These are phyloP conservation scores for Notodonta ziczac DNA, from an alignment of 2,888 invertebrate genomes.

Conservation along the genomic window DNA sequence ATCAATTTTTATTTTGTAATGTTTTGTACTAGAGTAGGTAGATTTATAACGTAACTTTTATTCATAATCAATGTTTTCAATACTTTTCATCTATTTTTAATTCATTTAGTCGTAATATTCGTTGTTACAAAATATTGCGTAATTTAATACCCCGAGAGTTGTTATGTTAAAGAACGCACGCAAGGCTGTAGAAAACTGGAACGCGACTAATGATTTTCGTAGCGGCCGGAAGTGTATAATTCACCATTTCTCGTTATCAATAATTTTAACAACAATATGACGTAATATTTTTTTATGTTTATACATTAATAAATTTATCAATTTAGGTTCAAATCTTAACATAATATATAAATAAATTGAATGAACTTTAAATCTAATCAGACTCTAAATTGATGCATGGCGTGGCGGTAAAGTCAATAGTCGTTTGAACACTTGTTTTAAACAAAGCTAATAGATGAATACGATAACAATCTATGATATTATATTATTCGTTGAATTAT, in stretches of 20 bases:
- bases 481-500: neutral
- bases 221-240: slow-evolving; percentile 31
- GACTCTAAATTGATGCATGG: slow-evolving; percentile 30
- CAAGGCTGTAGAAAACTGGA: slow-evolving; percentile 18
- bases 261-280: neutral
- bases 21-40: no score
- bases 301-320: no score
- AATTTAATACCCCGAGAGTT: no score
- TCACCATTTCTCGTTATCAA: neutral
- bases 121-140: no score
- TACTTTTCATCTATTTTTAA: no score
- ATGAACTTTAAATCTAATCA: slow-evolving; percentile 2
- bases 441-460: neutral
- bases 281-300: neutral
- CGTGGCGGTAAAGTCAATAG: slow-evolving; percentile 46
- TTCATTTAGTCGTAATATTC: no score
- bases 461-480: neutral
- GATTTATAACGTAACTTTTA: no score
- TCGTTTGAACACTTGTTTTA: slow-evolving; percentile 30
- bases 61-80: no score
- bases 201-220: slow-evolving; percentile 45
- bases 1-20: no score
- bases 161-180: slow-evolving; percentile 13
- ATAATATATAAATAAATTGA: no score
- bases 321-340: no score